A percentile compares a stretch with the other conserved stretches of the same genome.
Conservation (phyloP, 2,888 invertebrate genomes). For the Anthophora plumipes region DNA sequence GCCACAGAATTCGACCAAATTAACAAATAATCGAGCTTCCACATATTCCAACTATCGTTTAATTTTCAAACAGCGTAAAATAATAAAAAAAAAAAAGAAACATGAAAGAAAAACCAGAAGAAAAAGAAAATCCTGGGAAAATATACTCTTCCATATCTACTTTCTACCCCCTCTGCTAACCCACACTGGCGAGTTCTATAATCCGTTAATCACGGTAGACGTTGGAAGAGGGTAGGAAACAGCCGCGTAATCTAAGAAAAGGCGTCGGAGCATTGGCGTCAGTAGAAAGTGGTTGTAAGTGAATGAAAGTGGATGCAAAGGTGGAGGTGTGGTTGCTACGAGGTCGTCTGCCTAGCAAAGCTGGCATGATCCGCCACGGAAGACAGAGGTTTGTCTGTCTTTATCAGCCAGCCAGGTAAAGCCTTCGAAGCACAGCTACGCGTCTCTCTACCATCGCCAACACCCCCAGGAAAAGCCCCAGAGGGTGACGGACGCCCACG, state of each 20-base stretch:
- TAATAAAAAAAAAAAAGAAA: too few relatives aligned
- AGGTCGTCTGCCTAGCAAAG: conserved; percentile 74
- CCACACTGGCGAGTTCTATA: conserved; percentile 37
- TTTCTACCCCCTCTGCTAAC: not conserved
- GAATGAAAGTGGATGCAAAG: conserved; percentile 67
- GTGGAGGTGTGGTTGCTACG: conserved; percentile 68
- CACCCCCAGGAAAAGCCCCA: conserved; percentile 48
- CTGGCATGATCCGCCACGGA: conserved; percentile 74
- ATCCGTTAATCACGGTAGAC: conserved; percentile 61
- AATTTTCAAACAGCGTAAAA: not conserved
- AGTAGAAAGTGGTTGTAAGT: conserved; percentile 67
- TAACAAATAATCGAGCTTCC: not conserved
- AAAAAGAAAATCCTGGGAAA: not conserved
- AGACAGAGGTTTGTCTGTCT: conserved; percentile 75
- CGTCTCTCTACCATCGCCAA: conserved; percentile 62
- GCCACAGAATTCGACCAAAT: not conserved
- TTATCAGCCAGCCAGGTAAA: conserved; percentile 74
- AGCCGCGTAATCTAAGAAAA: conserved; percentile 72
- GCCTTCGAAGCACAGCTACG: conserved; percentile 54
- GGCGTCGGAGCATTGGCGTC: conserved; percentile 71
- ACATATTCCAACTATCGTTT: not conserved
- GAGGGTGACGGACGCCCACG: conserved; percentile 69
- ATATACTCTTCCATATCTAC: not conserved
- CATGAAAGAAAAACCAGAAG: not conserved
- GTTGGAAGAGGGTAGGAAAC: conserved; percentile 44